phyloP scores from a whole-genome alignment of 2,888 invertebrate species.

The Drosophila suboccidentalis region DNA sequence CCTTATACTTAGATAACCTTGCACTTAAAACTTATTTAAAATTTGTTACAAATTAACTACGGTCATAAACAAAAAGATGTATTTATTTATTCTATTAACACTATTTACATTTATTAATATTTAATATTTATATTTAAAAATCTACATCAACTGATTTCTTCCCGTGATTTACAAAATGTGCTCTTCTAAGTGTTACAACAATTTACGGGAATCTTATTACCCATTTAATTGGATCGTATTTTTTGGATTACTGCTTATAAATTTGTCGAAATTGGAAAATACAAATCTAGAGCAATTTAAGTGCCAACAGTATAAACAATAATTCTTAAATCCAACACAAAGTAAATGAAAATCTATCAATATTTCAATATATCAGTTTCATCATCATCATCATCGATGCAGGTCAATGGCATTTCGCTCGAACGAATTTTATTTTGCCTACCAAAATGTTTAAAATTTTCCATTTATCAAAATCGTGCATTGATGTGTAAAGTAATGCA shows the following conservation, averaged over 20 bases:
- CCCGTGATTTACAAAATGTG: not conserved
- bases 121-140: not conserved
- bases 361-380: conserved; percentile 43
- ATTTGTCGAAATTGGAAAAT: conserved; percentile 1
- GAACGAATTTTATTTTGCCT: conserved; percentile 46
- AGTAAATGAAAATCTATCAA: conserved; percentile 56
- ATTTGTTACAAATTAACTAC: not conserved
- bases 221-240: not conserved
- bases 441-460: conserved; percentile 39
- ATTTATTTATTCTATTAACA: not conserved
- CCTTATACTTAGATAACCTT: not conserved
- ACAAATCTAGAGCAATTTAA: not conserved
- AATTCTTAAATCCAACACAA: conserved; percentile 6
- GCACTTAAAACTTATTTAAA: not conserved
- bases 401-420: conserved; percentile 59
- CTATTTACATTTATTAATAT: no score
- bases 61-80: no score
- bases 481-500: conserved; percentile 50
- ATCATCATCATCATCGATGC: conserved; percentile 15
- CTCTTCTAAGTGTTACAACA: not conserved
- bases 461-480: conserved; percentile 68
- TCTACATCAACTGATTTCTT: not conserved
- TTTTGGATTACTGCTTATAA: not conserved
- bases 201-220: not conserved
- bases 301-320: conserved; percentile 29